A percentile compares a stretch with the other conserved stretches of the same genome.
phyloP scores from a whole-genome alignment of 2,888 invertebrate species.

The Cataglyphis rosenhaueri region DNA sequence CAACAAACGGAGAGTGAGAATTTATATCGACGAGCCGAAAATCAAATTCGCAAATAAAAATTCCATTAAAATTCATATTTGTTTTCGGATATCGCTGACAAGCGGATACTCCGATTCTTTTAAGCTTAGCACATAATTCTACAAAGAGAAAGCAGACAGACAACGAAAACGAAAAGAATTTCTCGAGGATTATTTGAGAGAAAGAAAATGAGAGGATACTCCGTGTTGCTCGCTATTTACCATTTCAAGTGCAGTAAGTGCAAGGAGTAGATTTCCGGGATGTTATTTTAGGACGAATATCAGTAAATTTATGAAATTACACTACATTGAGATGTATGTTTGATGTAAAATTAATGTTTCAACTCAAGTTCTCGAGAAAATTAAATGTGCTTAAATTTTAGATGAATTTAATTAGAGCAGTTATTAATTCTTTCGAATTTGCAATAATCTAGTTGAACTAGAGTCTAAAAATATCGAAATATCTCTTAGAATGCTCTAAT shows the following conservation, averaged over 20 bases:
- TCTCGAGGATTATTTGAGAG: constrained; percentile 13
- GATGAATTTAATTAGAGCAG: neutral
- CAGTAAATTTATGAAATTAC: constrained; percentile 2
- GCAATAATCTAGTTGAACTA: neutral
- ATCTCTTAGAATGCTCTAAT: neutral
- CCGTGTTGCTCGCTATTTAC: constrained; percentile 17
- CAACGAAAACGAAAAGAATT: neutral
- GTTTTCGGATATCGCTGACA: constrained; percentile 52
- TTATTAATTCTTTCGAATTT: neutral
- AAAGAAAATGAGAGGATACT: neutral
- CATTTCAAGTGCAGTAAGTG: neutral
- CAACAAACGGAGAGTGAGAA: neutral
- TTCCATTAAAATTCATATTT: constrained; percentile 70
- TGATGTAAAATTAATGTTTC: neutral
- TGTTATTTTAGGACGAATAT: constrained; percentile 22
- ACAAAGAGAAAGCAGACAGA: constrained; percentile 20
- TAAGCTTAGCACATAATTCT: constrained; percentile 9
- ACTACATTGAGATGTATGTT: neutral
- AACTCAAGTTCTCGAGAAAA: neutral
- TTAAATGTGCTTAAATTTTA: neutral
- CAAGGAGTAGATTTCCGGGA: neutral
- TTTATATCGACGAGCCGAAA: constrained; percentile 39
- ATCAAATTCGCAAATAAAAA: constrained; percentile 63
- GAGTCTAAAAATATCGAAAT: neutral
- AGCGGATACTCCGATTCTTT: constrained; percentile 3